These are phyloP conservation scores for Triplophysa tibetana DNA, from an alignment of 2,113 vertebrate genomes.

Conservation along the genomic window DNA sequence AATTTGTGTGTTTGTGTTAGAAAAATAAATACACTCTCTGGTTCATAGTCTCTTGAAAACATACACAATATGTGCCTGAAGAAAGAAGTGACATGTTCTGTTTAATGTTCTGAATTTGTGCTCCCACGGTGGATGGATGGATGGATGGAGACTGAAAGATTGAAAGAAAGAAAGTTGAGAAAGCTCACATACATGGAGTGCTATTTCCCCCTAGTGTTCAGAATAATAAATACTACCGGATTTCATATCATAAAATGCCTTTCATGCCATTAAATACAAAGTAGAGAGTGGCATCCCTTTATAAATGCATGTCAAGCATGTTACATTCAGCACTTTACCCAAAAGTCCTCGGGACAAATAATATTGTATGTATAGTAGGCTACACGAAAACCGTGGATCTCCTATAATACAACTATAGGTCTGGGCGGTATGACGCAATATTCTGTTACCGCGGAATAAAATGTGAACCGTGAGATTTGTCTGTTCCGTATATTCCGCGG, in stretches of 20 bases:
- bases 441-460: no score
- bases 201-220: conserved; percentile 80
- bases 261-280: neutral
- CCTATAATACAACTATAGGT: no score
- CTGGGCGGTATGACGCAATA: no score
- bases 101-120: neutral
- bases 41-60: neutral
- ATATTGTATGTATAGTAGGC: no score
- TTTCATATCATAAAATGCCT: neutral
- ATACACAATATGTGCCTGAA: neutral
- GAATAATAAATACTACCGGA: neutral
- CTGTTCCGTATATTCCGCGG: no score
- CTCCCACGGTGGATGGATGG: neutral
- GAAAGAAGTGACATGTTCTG: conserved; percentile 24
- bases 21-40: neutral
- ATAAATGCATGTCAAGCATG: neutral
- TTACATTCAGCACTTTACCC: no score
- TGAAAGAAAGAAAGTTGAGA: no score
- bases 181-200: conserved; percentile 50
- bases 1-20: neutral
- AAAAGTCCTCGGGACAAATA: no score
- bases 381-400: no score
- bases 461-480: no score
- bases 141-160: neutral
- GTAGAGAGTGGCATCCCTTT: neutral